phyloP scores from a whole-genome alignment of 2,113 vertebrate genomes.

The Elephas maximus region DNA sequence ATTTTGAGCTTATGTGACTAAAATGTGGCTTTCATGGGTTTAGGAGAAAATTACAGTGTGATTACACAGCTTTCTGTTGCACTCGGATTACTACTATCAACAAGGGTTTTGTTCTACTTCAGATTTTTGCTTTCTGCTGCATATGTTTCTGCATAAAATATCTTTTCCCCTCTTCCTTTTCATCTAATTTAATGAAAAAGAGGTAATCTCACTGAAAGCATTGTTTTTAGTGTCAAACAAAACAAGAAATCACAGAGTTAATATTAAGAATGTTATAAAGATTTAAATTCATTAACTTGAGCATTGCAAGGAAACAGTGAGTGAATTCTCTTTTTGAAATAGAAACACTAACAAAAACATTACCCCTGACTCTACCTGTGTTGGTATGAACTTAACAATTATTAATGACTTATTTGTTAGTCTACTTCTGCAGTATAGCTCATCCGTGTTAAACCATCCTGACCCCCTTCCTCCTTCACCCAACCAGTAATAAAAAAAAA shows the following conservation, averaged over 20 bases:
- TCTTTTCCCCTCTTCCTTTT: not conserved
- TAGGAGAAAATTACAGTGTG: not conserved
- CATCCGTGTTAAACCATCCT: not conserved
- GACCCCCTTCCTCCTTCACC: not conserved
- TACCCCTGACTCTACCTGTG: not conserved
- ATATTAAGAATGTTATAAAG: not conserved
- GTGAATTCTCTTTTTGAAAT: not conserved
- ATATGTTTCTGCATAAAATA: conserved; percentile 26
- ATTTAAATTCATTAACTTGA: not conserved
- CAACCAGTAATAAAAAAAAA: not conserved
- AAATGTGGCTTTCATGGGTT: conserved; percentile 48
- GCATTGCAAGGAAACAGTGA: not conserved
- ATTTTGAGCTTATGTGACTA: conserved; percentile 3
- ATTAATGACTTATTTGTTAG: not conserved
- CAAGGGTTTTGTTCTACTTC: not conserved
- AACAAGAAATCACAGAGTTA: not conserved
- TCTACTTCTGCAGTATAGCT: not conserved
- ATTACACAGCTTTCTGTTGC: not conserved
- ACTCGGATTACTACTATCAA: not conserved
- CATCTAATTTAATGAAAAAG: conserved; percentile 55
- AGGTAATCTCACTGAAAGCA: not conserved
- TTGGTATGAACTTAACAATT: not conserved
- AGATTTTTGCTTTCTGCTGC: not conserved
- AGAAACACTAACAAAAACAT: not conserved
- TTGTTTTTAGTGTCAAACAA: not conserved